Conservation (phyloP, 2,113 vertebrate genomes). For the Sander vitreus region DNA sequence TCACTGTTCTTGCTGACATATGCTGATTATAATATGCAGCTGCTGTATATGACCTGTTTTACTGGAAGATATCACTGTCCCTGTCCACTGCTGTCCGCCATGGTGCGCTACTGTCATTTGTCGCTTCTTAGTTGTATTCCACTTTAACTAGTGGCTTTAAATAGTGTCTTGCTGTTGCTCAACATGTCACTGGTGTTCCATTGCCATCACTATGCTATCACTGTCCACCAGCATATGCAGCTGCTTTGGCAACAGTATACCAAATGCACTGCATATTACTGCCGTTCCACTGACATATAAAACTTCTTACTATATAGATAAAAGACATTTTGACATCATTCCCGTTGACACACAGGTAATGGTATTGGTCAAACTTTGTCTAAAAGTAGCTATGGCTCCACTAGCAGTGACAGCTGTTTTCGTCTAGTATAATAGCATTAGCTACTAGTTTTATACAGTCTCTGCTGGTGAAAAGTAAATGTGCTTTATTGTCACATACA, state of each 20-base stretch:
- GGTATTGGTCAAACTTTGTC: too few species aligned
- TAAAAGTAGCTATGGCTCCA: too few species aligned
- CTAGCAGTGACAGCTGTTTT: too few species aligned
- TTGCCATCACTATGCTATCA: background rate
- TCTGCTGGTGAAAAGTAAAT: too few species aligned
- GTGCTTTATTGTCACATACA: too few species aligned
- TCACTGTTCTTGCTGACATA: background rate
- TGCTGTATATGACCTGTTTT: background rate
- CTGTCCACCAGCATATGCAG: background rate
- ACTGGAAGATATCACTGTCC: background rate
- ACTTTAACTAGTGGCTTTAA: background rate
- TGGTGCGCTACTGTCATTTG: background rate
- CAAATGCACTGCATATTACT: too few species aligned
- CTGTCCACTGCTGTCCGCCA: background rate
- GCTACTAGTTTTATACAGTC: too few species aligned
- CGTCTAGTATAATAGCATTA: too few species aligned
- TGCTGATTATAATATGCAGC: background rate
- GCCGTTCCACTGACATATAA: too few species aligned
- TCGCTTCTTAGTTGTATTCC: background rate
- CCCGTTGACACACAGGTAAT: too few species aligned
- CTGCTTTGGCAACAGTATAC: background rate
- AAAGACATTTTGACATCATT: too few species aligned
- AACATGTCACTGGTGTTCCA: background rate
- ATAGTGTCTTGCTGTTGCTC: background rate
- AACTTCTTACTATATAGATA: too few species aligned